Evolutionary conservation across 2,888 invertebrate genomes (phyloP), one percentile per base, ranked within the genome.

Genomic region (Nephrocerus scutellatus): DNA sequence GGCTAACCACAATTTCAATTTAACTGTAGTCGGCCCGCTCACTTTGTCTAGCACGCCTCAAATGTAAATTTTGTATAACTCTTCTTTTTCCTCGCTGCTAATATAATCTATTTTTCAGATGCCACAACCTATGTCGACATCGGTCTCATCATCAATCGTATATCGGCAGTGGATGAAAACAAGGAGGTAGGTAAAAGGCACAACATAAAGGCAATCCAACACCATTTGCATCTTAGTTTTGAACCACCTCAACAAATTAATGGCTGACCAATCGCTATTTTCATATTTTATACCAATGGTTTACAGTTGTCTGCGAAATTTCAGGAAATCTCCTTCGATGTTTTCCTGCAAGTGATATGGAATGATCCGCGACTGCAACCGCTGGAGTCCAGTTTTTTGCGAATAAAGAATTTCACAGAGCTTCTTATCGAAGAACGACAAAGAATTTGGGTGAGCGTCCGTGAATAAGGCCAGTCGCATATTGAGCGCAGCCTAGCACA

Each of bases 271-370:
- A 21, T 13, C 15, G 3, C 19, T 4, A 20, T 30, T 39, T 36
- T 29, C 40, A 36, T 35, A 25, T 36, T 20, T 6, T 14, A 13
- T n/a, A 19, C 14, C 14, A 9, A 4, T 23, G n/a, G 10, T 15
- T 14, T 9, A 36, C n/a, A 45, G 44, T 41, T 46, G 24, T 34
- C 34, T 43, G 30, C 39, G 35, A 39, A 41, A 44, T 60, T 60
- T 35, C 60, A 77, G 77, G 77, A 78, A 64, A 77, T 78, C 63
- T 76, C 77, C 21, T 63, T 78, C 48, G 77, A 78, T 62, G 74
- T 76, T 43, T 77, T 77, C 58, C 71, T 78, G 43, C 75, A 76
- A 71, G 76, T 77, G n/a, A 74, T 77, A 55, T 78, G 77, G 77
- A 70, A 71, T 43, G 77, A 78, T 54, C 56, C 57, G 24, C 62